phyloP scores from a whole-genome alignment of 1,140 invertebrate genomes.

The Archivesica marissinica region DNA sequence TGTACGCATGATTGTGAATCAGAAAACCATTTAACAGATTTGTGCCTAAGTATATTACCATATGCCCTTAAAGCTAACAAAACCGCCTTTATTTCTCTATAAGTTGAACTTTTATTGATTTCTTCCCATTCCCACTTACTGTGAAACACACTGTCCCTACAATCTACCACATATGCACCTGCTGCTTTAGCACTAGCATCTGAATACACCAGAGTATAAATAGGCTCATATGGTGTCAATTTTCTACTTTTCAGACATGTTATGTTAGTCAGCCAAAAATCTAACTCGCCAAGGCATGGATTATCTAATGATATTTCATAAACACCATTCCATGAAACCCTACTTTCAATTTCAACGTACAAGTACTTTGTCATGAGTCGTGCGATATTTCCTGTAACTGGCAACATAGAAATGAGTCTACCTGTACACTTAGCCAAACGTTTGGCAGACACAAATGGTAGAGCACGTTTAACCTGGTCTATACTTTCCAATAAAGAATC shows the following conservation, averaged over 20 bases:
- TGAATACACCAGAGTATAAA: too few relatives aligned
- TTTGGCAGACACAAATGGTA: background rate
- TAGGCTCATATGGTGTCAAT: too few relatives aligned
- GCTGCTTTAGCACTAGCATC: too few relatives aligned
- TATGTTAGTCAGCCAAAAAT: background rate
- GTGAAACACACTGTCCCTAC: too few relatives aligned
- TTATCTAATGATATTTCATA: background rate
- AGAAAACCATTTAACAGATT: constrained; percentile 21
- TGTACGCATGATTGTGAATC: constrained; percentile 9
- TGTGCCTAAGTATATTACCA: background rate
- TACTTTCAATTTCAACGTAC: background rate
- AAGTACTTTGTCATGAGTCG: background rate
- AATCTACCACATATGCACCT: too few relatives aligned
- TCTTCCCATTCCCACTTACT: too few relatives aligned
- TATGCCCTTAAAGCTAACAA: background rate
- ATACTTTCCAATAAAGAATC: too few relatives aligned
- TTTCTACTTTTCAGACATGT: background rate
- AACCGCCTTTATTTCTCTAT: constrained; percentile 11
- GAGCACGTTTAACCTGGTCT: too few relatives aligned
- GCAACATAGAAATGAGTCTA: constrained; percentile 24
- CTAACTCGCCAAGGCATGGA: background rate
- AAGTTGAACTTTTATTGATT: constrained; percentile 33
- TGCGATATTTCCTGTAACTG: constrained; percentile 6
- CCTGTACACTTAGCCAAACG: background rate
- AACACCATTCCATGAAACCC: background rate